Conservation (phyloP, 1,140 invertebrate genomes). For the Acromyrmex charruanus region DNA sequence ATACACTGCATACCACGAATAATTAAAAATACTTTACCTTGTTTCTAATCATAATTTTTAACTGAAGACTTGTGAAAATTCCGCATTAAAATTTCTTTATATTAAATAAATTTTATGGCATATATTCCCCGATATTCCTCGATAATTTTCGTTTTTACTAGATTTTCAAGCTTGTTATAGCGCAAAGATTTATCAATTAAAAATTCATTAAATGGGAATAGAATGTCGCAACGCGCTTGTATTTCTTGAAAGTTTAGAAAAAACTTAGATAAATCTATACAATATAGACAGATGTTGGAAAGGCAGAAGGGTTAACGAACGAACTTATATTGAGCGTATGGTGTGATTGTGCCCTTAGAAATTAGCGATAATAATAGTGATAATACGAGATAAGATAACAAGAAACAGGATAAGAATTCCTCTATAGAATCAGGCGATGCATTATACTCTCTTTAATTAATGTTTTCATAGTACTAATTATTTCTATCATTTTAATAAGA, state of each 20-base stretch:
- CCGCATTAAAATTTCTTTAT: constrained; percentile 31
- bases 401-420: constrained; percentile 45
- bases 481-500: neutral
- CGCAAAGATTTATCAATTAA: constrained; percentile 32
- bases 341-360: constrained; percentile 53
- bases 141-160: constrained; percentile 32
- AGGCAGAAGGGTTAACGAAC: constrained; percentile 15
- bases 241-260: constrained; percentile 59
- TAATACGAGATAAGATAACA: constrained; percentile 27
- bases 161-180: constrained; percentile 30
- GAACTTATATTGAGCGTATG: constrained; percentile 37
- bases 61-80: neutral
- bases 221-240: constrained; percentile 51
- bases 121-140: neutral
- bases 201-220: constrained; percentile 35
- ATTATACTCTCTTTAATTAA: constrained; percentile 1
- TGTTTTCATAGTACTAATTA: neutral
- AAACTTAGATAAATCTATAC: constrained; percentile 55
- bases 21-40: neutral
- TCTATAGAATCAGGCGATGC: constrained; percentile 45
- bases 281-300: constrained; percentile 52
- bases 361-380: constrained; percentile 55
- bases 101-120: constrained; percentile 34
- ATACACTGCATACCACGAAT: neutral
- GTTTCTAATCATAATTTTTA: constrained; percentile 25